Evolutionary conservation across 2,888 invertebrate genomes (phyloP).

Genomic region (Agelastica alni): DNA sequence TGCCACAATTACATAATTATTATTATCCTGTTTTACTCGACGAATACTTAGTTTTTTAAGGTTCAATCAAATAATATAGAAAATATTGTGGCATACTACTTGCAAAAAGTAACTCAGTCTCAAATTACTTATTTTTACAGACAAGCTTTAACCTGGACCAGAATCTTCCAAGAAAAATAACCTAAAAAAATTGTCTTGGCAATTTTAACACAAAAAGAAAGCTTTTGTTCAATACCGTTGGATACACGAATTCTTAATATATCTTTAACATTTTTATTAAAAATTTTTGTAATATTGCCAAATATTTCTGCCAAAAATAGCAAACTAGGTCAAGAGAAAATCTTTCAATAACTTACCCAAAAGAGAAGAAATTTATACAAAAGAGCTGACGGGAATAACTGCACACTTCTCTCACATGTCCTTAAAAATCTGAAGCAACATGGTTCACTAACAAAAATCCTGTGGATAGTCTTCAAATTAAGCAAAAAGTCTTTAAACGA

Average conservation of each 20-base stretch:
- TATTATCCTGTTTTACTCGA: no score
- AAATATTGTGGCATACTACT: no score
- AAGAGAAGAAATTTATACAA: constrained; percentile 10
- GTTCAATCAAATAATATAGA: no score
- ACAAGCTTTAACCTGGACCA: constrained; percentile 5
- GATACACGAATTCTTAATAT: not conserved
- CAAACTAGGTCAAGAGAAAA: constrained; percentile 39
- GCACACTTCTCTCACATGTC: not conserved
- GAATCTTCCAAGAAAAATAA: constrained; percentile 21
- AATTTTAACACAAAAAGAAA: not conserved
- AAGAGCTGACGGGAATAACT: constrained; percentile 1
- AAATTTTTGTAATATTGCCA: constrained; percentile 29
- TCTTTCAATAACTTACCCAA: constrained; percentile 24
- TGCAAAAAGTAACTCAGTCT: no score
- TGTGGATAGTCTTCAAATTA: constrained; percentile 9
- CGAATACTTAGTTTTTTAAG: no score
- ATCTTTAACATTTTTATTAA: constrained; percentile 9
- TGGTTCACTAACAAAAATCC: constrained; percentile 8
- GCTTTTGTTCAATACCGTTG: not conserved
- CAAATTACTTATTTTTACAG: not conserved
- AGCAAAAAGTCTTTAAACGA: constrained; percentile 28
- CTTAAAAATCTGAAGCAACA: not conserved
- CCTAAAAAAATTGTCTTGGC: constrained; percentile 23
- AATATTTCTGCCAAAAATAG: constrained; percentile 37
- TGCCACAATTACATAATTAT: no score